phyloP scores from a whole-genome alignment of 2,113 vertebrate species.

The Oostethus manadensis region DNA sequence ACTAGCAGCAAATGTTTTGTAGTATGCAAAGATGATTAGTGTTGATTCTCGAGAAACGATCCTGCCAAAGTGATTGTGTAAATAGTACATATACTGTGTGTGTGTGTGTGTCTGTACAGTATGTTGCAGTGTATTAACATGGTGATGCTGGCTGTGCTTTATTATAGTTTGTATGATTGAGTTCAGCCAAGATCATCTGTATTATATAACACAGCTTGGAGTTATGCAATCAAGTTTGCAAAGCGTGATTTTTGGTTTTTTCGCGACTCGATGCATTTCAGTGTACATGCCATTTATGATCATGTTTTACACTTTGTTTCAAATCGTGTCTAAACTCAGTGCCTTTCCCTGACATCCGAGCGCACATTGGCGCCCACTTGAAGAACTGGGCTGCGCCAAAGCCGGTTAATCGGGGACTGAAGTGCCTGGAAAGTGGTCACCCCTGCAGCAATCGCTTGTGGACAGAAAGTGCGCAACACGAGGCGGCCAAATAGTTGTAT shows the following conservation, averaged over 20 bases:
- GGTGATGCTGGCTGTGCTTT: slow-evolving; percentile 4
- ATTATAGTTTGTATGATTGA: neutral
- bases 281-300: neutral
- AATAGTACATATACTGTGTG: slow-evolving; percentile 36
- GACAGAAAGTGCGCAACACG: slow-evolving; percentile 1
- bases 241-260: slow-evolving; percentile 6
- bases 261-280: slow-evolving; percentile 18
- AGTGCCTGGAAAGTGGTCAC: neutral
- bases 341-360: slow-evolving; percentile 7
- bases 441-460: slow-evolving; percentile 16
- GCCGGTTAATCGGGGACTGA: slow-evolving; percentile 16
- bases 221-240: slow-evolving; percentile 21
- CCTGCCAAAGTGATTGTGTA: slow-evolving; percentile 41
- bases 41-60: slow-evolving; percentile 22
- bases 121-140: neutral
- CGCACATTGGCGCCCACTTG: slow-evolving; percentile 13
- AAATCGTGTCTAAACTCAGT: slow-evolving; percentile 6
- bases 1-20: slow-evolving; percentile 3
- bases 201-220: neutral
- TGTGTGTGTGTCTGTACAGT: slow-evolving; percentile 4
- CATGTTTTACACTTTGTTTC: neutral
- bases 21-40: slow-evolving; percentile 32
- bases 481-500: neutral
- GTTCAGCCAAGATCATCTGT: neutral
- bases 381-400: slow-evolving; percentile 34